Evolutionary conservation across 1,140 invertebrate species (phyloP).

Genomic region (Centruroides sculpturatus): DNA sequence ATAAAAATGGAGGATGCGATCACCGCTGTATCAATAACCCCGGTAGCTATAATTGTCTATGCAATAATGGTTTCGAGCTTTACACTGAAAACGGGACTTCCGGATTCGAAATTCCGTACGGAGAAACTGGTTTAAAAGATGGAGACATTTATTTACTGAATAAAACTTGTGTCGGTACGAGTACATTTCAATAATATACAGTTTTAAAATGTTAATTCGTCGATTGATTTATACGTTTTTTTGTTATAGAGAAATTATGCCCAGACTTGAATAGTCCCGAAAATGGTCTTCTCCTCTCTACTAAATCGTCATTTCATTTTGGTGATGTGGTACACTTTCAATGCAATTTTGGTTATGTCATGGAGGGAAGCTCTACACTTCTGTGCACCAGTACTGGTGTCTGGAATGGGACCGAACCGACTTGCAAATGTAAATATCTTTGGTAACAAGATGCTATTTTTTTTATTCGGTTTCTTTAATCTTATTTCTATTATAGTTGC

Average conservation of each 20-base stretch:
- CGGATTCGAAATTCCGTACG: conserved; percentile 59
- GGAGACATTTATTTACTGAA: conserved; percentile 80
- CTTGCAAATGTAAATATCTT: conserved; percentile 50
- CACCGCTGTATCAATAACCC: conserved; percentile 82
- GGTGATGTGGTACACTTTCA: conserved; percentile 81
- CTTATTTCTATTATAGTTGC: conserved; percentile 36
- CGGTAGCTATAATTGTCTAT: conserved; percentile 72
- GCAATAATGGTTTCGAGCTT: conserved; percentile 82
- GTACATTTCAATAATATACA: neutral
- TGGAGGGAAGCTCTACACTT: conserved; percentile 60
- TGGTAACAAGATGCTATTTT: neutral
- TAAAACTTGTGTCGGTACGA: conserved; percentile 71
- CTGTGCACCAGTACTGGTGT: conserved; percentile 74
- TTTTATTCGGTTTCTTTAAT: neutral
- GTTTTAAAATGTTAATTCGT: neutral
- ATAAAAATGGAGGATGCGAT: conserved; percentile 85
- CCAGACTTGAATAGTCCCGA: conserved; percentile 57
- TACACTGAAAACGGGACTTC: conserved; percentile 80
- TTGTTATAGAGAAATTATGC: conserved; percentile 50
- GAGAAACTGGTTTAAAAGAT: conserved; percentile 69
- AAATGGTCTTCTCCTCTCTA: conserved; percentile 75
- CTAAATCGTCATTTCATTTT: conserved; percentile 57
- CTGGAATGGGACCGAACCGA: conserved; percentile 86
- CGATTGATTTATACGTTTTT: neutral
- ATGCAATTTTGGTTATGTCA: conserved; percentile 87